A percentile compares a stretch with the other conserved stretches of the same genome.
phyloP scores from a whole-genome alignment of 2,113 vertebrate species.

The Tichodroma muraria region DNA sequence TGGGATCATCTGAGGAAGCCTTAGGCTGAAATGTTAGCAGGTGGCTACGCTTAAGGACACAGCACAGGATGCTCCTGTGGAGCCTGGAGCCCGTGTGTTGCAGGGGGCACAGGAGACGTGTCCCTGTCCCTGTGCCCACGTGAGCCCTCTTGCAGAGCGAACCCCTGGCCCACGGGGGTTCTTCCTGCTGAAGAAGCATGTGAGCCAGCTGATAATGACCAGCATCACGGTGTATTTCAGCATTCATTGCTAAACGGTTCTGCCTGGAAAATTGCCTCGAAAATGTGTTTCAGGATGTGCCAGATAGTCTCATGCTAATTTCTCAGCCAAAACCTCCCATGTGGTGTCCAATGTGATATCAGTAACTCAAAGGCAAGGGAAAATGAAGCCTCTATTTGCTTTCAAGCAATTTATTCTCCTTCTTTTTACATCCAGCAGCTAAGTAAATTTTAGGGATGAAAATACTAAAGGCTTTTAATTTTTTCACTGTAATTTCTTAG shows the following conservation, averaged over 20 bases:
- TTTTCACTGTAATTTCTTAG: conserved; percentile 42
- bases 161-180: background rate
- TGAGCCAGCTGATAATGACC: conserved; percentile 34
- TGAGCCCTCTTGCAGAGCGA: background rate
- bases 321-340: conserved; percentile 51
- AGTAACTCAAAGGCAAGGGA: conserved; percentile 29
- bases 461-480: conserved; percentile 43
- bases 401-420: conserved; percentile 48
- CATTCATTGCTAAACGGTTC: conserved; percentile 47
- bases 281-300: conserved; percentile 50
- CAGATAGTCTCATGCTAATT: conserved; percentile 55
- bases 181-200: background rate
- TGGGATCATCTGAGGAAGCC: background rate
- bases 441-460: conserved; percentile 48
- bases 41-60: background rate
- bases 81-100: background rate
- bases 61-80: background rate
- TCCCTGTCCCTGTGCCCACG: background rate
- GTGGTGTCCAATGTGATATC: conserved; percentile 36
- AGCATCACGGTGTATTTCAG: conserved; percentile 12
- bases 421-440: conserved; percentile 30
- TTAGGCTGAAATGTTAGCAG: background rate
- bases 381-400: conserved; percentile 34
- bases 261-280: conserved; percentile 53
- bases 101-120: background rate